Conservation (phyloP, 2,888 invertebrate species). For the Drosophila pullipes region DNA sequence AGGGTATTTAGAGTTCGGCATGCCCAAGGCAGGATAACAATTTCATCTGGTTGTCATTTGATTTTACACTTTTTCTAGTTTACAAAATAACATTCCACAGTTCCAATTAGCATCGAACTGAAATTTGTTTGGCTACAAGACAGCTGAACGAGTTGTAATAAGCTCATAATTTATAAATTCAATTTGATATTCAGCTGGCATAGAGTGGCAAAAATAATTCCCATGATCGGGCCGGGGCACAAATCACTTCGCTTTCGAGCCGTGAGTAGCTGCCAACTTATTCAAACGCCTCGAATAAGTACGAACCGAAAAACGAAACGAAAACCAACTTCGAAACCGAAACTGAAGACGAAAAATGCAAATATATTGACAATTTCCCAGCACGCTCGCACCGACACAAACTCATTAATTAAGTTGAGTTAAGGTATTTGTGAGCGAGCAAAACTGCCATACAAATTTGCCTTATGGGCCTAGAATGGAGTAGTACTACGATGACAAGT, state of each 20-base stretch:
- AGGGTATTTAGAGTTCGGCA: background rate
- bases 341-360: conserved; percentile 61
- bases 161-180: conserved; percentile 77
- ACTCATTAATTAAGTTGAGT: conserved; percentile 75
- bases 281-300: conserved; percentile 2
- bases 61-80: background rate
- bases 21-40: background rate
- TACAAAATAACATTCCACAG: background rate
- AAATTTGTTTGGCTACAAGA: conserved; percentile 23
- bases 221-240: conserved; percentile 67
- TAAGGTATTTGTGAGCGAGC: conserved; percentile 25
- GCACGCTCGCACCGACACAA: conserved; percentile 74
- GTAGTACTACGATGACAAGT: background rate
- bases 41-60: background rate
- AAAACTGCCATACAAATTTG: conserved; percentile 39
- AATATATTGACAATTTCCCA: conserved; percentile 74
- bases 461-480: conserved; percentile 42
- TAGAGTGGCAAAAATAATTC: conserved; percentile 77
- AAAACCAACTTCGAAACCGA: background rate
- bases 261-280: conserved; percentile 25
- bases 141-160: conserved; percentile 76
- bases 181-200: conserved; percentile 74
- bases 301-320: background rate
- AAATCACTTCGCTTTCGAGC: conserved; percentile 56
- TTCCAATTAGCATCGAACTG: conserved; percentile 59